These are phyloP conservation scores for Crepidodera aurea DNA, from an alignment of 2,888 invertebrate species.

Conservation along the genomic window DNA sequence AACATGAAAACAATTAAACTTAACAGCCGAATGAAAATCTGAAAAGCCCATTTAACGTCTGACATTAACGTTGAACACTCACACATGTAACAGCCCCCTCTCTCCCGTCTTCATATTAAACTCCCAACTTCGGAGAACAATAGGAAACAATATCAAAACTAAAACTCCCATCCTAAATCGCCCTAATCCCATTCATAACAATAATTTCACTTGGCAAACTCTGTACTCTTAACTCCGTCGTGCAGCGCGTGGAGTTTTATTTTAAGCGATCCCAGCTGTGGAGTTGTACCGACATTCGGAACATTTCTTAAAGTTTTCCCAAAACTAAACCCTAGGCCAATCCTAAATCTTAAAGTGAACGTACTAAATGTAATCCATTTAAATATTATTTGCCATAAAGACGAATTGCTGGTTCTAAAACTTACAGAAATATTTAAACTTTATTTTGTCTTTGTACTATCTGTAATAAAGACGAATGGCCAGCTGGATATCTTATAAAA, in stretches of 20 bases:
- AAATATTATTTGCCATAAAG: too few relatives aligned
- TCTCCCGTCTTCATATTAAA: background rate
- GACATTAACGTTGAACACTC: slow-evolving; percentile 1
- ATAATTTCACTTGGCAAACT: slow-evolving; percentile 29
- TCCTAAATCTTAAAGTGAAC: background rate
- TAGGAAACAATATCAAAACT: slow-evolving; percentile 30
- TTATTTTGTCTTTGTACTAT: too few relatives aligned
- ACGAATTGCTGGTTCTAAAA: too few relatives aligned
- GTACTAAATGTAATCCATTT: too few relatives aligned
- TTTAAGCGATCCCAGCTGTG: slow-evolving; percentile 32
- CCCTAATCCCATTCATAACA: slow-evolving; percentile 30
- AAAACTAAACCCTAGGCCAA: slow-evolving; percentile 7
- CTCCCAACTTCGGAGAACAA: slow-evolving; percentile 7
- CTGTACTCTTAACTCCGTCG: background rate
- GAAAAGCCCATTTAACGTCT: background rate
- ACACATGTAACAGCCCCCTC: background rate
- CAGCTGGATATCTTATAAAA: too few relatives aligned
- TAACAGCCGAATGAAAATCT: background rate
- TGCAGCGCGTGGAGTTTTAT: slow-evolving; percentile 28
- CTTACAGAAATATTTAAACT: too few relatives aligned
- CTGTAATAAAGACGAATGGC: too few relatives aligned
- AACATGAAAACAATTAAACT: slow-evolving; percentile 2
- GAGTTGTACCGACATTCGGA: slow-evolving; percentile 24
- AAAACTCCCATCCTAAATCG: slow-evolving; percentile 27
- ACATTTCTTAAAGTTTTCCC: slow-evolving; percentile 27